Evolutionary conservation across 1,140 invertebrate species (phyloP), one percentile per base, ranked within the genome.

Genomic region (Diprion similis): DNA sequence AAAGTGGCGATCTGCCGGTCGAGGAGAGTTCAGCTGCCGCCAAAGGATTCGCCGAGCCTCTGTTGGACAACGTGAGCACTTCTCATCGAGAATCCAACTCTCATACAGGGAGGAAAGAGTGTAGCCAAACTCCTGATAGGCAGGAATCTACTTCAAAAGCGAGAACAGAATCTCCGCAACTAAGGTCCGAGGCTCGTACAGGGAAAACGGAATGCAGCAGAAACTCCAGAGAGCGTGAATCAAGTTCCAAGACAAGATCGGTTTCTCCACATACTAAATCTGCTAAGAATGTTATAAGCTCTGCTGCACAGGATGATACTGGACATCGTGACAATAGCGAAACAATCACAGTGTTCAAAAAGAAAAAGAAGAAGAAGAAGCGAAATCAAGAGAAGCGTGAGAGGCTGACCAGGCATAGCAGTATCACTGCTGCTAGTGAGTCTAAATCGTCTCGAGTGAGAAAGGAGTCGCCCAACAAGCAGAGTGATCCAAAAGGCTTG

Each of bases 1-100:
- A 84, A 8, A 81, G 24, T 24, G 76, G 76, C 10, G 1, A 73
- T 11, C 74, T 74, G 13, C 18, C 75, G 8, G 64, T 17, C 1
- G 9, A 37, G 9, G 48, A 59, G 45, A 18, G 51, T 6, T 9
- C 6, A 59, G n/a, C 51, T 17, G 9, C 6, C 11, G 9, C 51
- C 0, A 59, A 59, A 59, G 11, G n/a, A 37, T 37, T 37, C 24
- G 24, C 24, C 24, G 24, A 37, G 24, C 24, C 24, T 37, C 24
- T 37, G 24, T 37, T 37, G 2, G 24, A 37, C 24, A 37, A 37
- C 24, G 6, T 6, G 24, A 37, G 24, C 24, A 37, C 24, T 37
- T 37, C 24, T 37, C 24, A 37, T 37, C 24, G 24, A 37, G 6
- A 37, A 37, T 37, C 24, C 24, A 0, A 37, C 51, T 8, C 69